Evolutionary conservation across 2,113 vertebrate genomes (phyloP).

Genomic region (Ochotona princeps): DNA sequence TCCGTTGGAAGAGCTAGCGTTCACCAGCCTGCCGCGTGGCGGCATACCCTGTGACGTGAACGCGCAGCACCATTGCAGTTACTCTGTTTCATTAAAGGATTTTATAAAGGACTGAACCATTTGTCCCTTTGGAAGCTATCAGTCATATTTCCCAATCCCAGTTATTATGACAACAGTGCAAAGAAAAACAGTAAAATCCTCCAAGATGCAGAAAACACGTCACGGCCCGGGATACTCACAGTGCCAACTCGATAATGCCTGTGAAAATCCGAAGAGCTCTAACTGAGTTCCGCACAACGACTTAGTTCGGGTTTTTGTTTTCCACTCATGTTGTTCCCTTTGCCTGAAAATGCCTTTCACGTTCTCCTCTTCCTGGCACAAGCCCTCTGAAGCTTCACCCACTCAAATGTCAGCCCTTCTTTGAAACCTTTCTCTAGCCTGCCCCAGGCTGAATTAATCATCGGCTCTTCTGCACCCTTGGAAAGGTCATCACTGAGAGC

Average conservation of each 20-base stretch:
- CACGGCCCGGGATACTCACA: neutral
- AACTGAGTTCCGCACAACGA: neutral
- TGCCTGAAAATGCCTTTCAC: slow-evolving; percentile 44
- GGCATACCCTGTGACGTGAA: neutral
- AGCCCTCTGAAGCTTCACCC: neutral
- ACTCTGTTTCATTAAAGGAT: neutral
- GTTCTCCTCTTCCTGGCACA: neutral
- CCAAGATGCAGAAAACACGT: slow-evolving; percentile 18
- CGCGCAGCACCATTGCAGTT: neutral
- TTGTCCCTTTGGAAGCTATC: slow-evolving; percentile 45
- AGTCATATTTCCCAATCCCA: slow-evolving; percentile 36
- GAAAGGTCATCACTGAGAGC: slow-evolving; percentile 36
- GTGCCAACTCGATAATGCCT: neutral
- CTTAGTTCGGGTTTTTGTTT: slow-evolving; percentile 18
- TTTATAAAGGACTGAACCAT: slow-evolving; percentile 19
- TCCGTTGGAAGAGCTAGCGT: too few relatives aligned
- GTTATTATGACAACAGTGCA: slow-evolving; percentile 8
- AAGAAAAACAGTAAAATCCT: slow-evolving; percentile 30
- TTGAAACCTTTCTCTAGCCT: slow-evolving; percentile 25
- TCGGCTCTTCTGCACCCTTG: neutral
- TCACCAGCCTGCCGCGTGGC: neutral
- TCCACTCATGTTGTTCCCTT: neutral
- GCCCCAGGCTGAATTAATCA: slow-evolving; percentile 44
- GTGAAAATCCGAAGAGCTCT: neutral
- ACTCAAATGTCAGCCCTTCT: slow-evolving; percentile 31